Percentiles rank a stretch among this genome's conserved stretches.
phyloP scores from a whole-genome alignment of 2,113 vertebrate genomes.

The Xyliphius kryptos region DNA sequence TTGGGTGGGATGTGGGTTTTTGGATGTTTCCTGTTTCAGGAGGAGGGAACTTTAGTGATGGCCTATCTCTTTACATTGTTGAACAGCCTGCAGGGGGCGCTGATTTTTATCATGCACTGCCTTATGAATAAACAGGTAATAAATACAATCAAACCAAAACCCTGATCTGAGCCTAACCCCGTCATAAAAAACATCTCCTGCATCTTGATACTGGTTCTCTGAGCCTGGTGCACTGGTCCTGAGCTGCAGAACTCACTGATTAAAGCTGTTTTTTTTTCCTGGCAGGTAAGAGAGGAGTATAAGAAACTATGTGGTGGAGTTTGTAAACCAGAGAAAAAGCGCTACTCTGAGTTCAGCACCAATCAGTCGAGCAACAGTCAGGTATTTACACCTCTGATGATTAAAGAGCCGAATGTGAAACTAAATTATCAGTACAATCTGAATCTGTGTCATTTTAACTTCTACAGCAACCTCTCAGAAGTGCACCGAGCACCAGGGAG shows the following conservation, averaged over 20 bases:
- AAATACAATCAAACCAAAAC: no score
- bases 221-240: no score
- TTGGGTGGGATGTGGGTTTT: constrained; percentile 80
- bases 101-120: constrained; percentile 78
- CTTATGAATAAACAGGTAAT: constrained; percentile 76
- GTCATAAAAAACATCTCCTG: no score
- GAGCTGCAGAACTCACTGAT: no score
- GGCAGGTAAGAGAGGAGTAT: constrained; percentile 78
- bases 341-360: constrained; percentile 66
- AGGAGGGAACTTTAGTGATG: constrained; percentile 10
- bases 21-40: constrained; percentile 73
- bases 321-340: constrained; percentile 54
- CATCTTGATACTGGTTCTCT: neutral
- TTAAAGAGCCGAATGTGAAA: no score
- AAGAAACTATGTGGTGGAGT: constrained; percentile 53
- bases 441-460: neutral
- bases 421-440: neutral
- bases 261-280: constrained; percentile 32
- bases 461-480: constrained; percentile 35
- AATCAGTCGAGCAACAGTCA: constrained; percentile 61
- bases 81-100: constrained; percentile 76
- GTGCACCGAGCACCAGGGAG: constrained; percentile 24
- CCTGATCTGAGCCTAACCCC: no score
- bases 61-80: constrained; percentile 72
- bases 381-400: constrained; percentile 9